Evolutionary conservation across 2,888 invertebrate species (phyloP).

Genomic region (Drosophila prostipennis): DNA sequence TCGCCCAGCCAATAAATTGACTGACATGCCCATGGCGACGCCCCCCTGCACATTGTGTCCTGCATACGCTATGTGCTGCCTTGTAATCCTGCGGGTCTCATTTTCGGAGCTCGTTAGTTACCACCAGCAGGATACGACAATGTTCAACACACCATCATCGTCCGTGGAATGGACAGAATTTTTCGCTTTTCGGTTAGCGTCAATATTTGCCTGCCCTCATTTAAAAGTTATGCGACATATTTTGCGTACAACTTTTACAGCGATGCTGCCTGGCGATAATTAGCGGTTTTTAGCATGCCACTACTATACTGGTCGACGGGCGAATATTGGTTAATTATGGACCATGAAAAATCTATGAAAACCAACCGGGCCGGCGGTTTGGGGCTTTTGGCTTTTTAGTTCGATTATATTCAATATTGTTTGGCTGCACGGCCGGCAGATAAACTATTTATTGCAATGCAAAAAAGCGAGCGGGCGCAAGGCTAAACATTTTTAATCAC

Average conservation of each 20-base stretch:
- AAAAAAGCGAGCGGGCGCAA: not conserved
- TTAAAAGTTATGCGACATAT: conserved; percentile 56
- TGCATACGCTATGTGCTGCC: conserved; percentile 12
- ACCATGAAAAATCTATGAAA: conserved; percentile 43
- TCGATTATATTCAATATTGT: conserved; percentile 29
- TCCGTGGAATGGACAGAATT: conserved; percentile 19
- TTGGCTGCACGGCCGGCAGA: conserved; percentile 7
- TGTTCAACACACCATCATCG: conserved; percentile 2
- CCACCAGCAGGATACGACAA: conserved; percentile 49
- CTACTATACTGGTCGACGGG: conserved; percentile 37
- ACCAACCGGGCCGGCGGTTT: conserved; percentile 4
- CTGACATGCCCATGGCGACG: conserved; percentile 37
- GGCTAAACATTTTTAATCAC: conserved; percentile 32
- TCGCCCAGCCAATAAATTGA: conserved; percentile 73
- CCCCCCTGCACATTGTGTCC: conserved; percentile 11
- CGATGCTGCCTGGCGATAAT: conserved; percentile 39
- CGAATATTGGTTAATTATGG: conserved; percentile 50
- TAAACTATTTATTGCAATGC: conserved; percentile 27
- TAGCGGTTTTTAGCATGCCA: conserved; percentile 43
- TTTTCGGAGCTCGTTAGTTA: conserved; percentile 50
- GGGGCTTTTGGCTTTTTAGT: conserved; percentile 34
- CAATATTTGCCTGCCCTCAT: conserved; percentile 45
- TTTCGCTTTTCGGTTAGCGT: conserved; percentile 36
- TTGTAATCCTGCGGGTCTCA: conserved; percentile 42
- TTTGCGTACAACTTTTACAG: conserved; percentile 46